Evolutionary conservation across 1,140 invertebrate genomes (phyloP).

Genomic region (Littorina saxatilis): DNA sequence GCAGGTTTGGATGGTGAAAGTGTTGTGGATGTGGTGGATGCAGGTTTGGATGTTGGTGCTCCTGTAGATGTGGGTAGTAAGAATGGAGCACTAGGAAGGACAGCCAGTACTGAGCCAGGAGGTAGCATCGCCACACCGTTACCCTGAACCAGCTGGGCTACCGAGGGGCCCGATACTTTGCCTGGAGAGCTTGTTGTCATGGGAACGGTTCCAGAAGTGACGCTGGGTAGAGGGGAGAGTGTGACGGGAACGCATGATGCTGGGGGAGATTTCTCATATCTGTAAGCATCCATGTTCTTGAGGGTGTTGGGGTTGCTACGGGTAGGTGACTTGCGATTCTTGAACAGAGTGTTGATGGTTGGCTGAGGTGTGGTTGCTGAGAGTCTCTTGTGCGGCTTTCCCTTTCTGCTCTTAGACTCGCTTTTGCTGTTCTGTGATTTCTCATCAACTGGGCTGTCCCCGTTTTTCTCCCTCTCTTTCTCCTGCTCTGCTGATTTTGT

Average conservation of each 20-base stretch:
- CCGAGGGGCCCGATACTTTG: not conserved
- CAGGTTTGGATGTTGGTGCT: not conserved
- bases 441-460: not conserved
- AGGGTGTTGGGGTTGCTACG: not conserved
- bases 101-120: conserved; percentile 8
- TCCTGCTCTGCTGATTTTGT: not conserved
- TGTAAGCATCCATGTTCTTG: conserved; percentile 12
- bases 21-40: conserved; percentile 16
- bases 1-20: conserved; percentile 8
- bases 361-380: not conserved
- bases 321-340: not conserved
- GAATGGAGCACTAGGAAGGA: conserved; percentile 5
- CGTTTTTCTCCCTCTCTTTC: not conserved
- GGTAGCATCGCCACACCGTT: conserved; percentile 27
- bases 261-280: not conserved
- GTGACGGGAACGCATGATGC: not conserved
- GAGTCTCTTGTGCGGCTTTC: not conserved
- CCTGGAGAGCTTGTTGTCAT: not conserved
- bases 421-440: not conserved
- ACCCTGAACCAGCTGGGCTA: not conserved
- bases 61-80: not conserved
- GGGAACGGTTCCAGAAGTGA: not conserved
- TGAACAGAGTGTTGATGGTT: not conserved
- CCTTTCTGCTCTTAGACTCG: not conserved
- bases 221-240: not conserved